phyloP scores from a whole-genome alignment of 92 coral and sea anemone genomes.

The Zoanthus solanderi region DNA sequence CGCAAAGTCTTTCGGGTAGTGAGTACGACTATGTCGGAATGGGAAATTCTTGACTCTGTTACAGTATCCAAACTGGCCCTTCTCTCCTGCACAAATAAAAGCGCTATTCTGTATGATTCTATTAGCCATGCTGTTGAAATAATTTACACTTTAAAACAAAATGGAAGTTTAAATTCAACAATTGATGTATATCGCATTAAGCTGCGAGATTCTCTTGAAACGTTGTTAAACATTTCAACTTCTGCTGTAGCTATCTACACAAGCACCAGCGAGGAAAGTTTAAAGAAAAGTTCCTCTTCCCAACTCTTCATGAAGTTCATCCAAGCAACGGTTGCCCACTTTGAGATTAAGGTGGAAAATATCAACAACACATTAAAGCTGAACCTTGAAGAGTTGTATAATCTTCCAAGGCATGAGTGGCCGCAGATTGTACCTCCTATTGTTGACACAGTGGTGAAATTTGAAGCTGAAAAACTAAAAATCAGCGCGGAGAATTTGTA shows the following conservation, averaged over 20 bases:
- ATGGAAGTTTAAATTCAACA: slow-evolving; percentile 30
- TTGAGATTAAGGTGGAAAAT: slow-evolving; percentile 46
- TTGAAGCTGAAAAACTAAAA: slow-evolving; percentile 51
- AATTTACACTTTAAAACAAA: slow-evolving; percentile 6
- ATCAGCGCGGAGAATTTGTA: slow-evolving; percentile 50
- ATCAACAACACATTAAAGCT: slow-evolving; percentile 49
- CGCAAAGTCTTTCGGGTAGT: slow-evolving; percentile 51
- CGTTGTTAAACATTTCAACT: slow-evolving; percentile 61
- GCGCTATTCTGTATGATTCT: slow-evolving; percentile 48
- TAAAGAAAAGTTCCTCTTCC: slow-evolving; percentile 44
- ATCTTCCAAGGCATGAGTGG: slow-evolving; percentile 71
- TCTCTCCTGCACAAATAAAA: slow-evolving; percentile 23
- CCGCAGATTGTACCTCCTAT: slow-evolving; percentile 43
- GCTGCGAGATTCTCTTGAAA: neutral
- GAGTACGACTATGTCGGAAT: slow-evolving; percentile 56
- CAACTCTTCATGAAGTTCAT: slow-evolving; percentile 48
- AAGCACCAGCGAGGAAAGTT: neutral
- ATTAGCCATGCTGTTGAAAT: slow-evolving; percentile 48
- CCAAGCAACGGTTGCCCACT: slow-evolving; percentile 64
- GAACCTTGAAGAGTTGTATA: slow-evolving; percentile 45
- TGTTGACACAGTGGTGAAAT: slow-evolving; percentile 43
- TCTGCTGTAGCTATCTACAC: slow-evolving; percentile 55
- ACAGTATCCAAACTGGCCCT: slow-evolving; percentile 53
- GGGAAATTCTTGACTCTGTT: slow-evolving; percentile 70
- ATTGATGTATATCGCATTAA: slow-evolving; percentile 30